Percentiles rank a stretch among this genome's conserved stretches.
Conservation (phyloP, 2,888 invertebrate genomes). For the Blastobasis lacticolella region DNA sequence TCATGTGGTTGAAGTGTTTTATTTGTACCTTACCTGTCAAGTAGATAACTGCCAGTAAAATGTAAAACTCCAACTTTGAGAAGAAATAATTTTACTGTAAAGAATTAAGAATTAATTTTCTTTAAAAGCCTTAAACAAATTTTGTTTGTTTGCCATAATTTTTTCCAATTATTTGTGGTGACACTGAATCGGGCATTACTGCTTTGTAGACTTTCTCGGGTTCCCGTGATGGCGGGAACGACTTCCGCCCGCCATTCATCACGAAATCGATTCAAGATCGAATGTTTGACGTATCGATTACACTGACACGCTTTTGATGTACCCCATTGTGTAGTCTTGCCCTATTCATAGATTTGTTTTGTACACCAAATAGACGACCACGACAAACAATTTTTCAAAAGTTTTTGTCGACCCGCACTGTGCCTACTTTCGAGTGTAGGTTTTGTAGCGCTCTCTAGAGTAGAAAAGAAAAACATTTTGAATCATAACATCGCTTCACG, state of each 20-base stretch:
- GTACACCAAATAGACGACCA: conserved; percentile 6
- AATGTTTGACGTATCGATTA: conserved; percentile 62
- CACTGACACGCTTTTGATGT: conserved; percentile 39
- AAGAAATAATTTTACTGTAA: no score
- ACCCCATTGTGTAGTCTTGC: conserved; percentile 25
- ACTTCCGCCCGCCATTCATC: conserved; percentile 66
- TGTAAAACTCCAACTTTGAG: no score
- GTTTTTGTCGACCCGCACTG: conserved; percentile 8
- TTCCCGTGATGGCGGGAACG: conserved; percentile 25
- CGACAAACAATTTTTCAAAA: conserved; percentile 8
- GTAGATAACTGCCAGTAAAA: no score
- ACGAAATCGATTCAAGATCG: conserved; percentile 59
- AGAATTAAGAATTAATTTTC: no score
- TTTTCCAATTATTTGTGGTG: not conserved
- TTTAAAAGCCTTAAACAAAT: no score
- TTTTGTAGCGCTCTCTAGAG: conserved; percentile 12
- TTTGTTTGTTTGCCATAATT: no score
- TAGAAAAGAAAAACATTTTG: conserved; percentile 30
- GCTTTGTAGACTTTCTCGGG: conserved; percentile 12
- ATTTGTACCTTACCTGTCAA: no score
- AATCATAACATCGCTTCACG: conserved; percentile 33
- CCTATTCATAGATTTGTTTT: conserved; percentile 20
- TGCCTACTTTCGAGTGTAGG: not conserved
- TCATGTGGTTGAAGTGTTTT: no score
- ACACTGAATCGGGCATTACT: not conserved